Conservation (phyloP, 2,888 invertebrate genomes). For the Periphyllus acericola region DNA sequence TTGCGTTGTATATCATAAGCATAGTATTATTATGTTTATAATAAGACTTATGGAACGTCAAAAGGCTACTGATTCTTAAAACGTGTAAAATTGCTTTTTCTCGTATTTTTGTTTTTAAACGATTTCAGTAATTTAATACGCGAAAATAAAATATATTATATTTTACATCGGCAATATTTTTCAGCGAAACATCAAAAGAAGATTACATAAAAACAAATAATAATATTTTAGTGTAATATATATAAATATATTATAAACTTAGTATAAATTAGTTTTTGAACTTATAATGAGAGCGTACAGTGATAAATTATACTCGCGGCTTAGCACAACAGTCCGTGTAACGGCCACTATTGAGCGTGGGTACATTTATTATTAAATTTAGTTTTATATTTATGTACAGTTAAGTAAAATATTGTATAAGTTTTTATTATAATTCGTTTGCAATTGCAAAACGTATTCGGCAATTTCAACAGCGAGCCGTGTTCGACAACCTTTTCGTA, state of each 20-base stretch:
- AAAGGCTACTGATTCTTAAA: neutral
- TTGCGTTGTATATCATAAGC: neutral
- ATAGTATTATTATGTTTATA: neutral
- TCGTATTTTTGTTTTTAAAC: neutral
- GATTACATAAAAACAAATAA: neutral
- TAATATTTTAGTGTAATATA: neutral
- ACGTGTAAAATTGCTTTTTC: neutral
- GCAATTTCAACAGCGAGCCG: too few relatives aligned
- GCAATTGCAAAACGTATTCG: too few relatives aligned
- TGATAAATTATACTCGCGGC: neutral
- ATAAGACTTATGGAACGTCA: neutral
- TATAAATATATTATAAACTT: too few relatives aligned
- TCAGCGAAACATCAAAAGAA: neutral
- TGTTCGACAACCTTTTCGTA: too few relatives aligned
- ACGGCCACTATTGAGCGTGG: too few relatives aligned
- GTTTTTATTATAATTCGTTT: too few relatives aligned
- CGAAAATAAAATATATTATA: neutral
- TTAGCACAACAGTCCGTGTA: neutral
- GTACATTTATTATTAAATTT: too few relatives aligned
- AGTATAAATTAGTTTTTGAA: neutral
- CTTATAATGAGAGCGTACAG: too few relatives aligned
- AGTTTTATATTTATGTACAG: too few relatives aligned
- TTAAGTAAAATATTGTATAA: too few relatives aligned
- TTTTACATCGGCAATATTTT: neutral
- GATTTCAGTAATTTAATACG: neutral